Evolutionary conservation across 1,140 invertebrate species (phyloP), one percentile per base, ranked within the genome.

Genomic region (Diabrotica undecimpunctata): DNA sequence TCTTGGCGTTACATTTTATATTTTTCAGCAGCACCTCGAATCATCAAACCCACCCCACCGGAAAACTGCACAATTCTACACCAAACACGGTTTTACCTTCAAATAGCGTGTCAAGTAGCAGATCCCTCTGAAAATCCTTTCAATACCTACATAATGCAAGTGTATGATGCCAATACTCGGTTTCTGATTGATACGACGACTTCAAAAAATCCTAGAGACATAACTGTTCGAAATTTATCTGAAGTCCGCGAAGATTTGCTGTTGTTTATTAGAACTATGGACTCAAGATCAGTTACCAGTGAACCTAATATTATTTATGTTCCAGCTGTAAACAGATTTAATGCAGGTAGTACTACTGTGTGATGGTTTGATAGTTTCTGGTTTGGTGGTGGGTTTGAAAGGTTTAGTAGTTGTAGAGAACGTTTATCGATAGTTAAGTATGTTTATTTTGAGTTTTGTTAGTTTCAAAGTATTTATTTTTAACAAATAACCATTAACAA

Each of bases 291-390:
- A 5, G 77, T 80, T 35, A 81, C 80, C 56, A 84, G 83, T 75
- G 83, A 85, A 67, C 81, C 83, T 10, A 80, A 80, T 59, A 79
- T 83, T 41, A 77, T 84, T n/a, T 81, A 82, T 72, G 75, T 72
- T 37, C 72, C 75, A 9, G 63, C 62, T 25, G 67, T 65, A 25
- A 62, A 66, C 8, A 67, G 67, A 57, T 68, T 64, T 46, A 60
- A 36, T 54, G 64, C 76, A 65, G 77, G 79, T 63, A 81, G 81
- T 79, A 82, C 25, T 25, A 25, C 25, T 25, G 25, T 25, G 25
- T 82, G 73, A 80, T 39, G 13, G 25, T 60, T 38, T 13, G 25
- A 13, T 46, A 11, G 6, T 37, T 58, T 58, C 13, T 7, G 5
- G 13, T 60, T 50, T 54, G 64, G 67, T 65, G 63, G 51, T 68